These are phyloP conservation scores for Eupithecia exiguata DNA, from an alignment of 2,888 invertebrate species.

Conservation along the genomic window DNA sequence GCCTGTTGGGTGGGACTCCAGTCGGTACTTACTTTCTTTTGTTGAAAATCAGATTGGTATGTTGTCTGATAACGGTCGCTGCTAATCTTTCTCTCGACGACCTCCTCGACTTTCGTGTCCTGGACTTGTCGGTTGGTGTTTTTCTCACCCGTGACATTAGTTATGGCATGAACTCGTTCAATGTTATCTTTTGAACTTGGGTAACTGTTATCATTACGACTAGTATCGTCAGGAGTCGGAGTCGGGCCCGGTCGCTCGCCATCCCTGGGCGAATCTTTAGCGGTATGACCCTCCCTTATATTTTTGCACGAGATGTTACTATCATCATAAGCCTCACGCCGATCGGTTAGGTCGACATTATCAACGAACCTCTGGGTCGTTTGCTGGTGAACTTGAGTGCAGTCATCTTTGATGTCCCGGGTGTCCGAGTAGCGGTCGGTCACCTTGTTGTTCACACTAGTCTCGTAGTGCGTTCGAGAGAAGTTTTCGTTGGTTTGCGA, in stretches of 20 bases:
- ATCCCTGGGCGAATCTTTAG: conserved; percentile 48
- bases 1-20: conserved; percentile 89
- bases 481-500: conserved; percentile 45
- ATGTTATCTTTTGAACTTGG: conserved; percentile 46
- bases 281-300: conserved; percentile 51
- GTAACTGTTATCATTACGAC: conserved; percentile 1
- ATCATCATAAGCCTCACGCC: conserved; percentile 45
- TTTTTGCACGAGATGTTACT: conserved; percentile 44
- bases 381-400: conserved; percentile 40
- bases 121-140: conserved; percentile 52
- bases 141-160: conserved; percentile 55
- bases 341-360: conserved; percentile 50
- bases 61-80: conserved; percentile 84
- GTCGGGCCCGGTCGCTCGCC: conserved; percentile 44
- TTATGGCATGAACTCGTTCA: conserved; percentile 43
- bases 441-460: conserved; percentile 42
- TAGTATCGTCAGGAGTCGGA: conserved; percentile 12
- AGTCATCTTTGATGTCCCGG: conserved; percentile 45
- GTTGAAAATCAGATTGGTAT: conserved; percentile 83
- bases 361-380: conserved; percentile 45
- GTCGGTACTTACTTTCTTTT: conserved; percentile 85
- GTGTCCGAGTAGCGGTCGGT: conserved; percentile 44
- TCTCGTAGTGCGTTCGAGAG: conserved; percentile 38
- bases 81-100: conserved; percentile 61
- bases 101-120: conserved; percentile 57